A percentile compares a stretch with the other conserved stretches of the same genome.
Conservation (phyloP, 2,888 invertebrate species). For the Drosophila suboccidentalis region DNA sequence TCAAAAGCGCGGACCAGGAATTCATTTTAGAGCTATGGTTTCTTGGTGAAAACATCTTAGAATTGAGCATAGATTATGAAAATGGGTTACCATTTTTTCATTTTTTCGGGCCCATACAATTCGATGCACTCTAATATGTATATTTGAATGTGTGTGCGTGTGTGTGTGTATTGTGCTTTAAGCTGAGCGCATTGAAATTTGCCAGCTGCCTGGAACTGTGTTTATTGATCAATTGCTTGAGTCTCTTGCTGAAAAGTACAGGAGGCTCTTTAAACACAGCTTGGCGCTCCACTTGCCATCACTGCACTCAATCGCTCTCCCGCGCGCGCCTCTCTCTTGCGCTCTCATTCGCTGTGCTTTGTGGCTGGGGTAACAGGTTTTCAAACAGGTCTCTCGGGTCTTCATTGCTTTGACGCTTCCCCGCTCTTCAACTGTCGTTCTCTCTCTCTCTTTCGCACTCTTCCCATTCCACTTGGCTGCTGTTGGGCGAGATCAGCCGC, state of each 20-base stretch:
- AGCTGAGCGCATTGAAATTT: constrained; percentile 34
- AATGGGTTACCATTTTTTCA: no score
- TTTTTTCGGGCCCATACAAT: no score
- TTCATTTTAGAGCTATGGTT: no score
- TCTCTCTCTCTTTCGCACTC: neutral
- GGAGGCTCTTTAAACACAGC: constrained; percentile 70
- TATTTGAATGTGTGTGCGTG: neutral
- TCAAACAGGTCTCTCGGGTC: constrained; percentile 74
- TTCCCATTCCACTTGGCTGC: constrained; percentile 34
- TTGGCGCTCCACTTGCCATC: constrained; percentile 66
- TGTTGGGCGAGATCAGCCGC: constrained; percentile 75
- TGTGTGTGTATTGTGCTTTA: constrained; percentile 13
- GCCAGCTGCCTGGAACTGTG: constrained; percentile 41
- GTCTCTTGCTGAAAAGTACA: constrained; percentile 61
- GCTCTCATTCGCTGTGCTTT: constrained; percentile 40
- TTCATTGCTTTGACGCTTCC: constrained; percentile 22
- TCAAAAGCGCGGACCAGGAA: no score
- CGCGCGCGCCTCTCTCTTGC: constrained; percentile 10
- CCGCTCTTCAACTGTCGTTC: neutral
- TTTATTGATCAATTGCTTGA: constrained; percentile 60
- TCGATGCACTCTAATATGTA: no score
- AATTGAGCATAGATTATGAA: no score
- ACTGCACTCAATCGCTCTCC: constrained; percentile 14
- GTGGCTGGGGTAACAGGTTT: constrained; percentile 68
- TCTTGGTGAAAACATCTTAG: no score